Base-by-base conservation (phyloP, 1,140 invertebrate genomes). In the Calliphora vicina region DNA sequence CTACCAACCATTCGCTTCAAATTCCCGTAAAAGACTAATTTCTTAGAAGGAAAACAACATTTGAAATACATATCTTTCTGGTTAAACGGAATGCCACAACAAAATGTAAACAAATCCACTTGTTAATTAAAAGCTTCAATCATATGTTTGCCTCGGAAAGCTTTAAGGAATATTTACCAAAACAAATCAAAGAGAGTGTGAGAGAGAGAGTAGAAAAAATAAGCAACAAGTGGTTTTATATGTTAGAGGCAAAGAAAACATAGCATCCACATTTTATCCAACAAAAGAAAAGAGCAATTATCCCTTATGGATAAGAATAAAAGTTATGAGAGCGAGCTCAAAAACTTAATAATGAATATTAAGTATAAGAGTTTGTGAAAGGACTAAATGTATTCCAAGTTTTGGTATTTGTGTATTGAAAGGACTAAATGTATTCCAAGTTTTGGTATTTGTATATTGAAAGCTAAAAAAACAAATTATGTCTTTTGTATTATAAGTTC, bases 11-110 rank as follows among this genome's bases (percentile, higher is more conserved):
- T 25, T 43, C 42, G n/a, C 74, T 43, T 23, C 20, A 20, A 43
- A 45, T 20, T 78, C 74, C 74, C 74, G 74, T 43, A 78, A 78
- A 25, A 78, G 74, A 78, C 74, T 78, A 20, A 78, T 10, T 78
- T 78, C 74, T 23, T 13, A 43, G 8, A 67, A 12, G 61, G 61
- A 67, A 67, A 25, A 67, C n/a, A 6, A 25, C 8, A 9, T 67
- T 67, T 20, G 9, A 23, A 67, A 23, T 67, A 23, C 25, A 12
- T 25, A 67, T 67, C 61, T 20, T 67, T 20, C 17, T 17, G 45
- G 45, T 13, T n/a, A 50, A 50, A 50, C 12, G n/a, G 23, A 67
- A 57, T 15, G 15, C 4, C 13, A 57, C 13, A 57, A 57, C 17
- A 57, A 57, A 23, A 23, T 25, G 12, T 67, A 67, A 25, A 57